Percentiles rank a stretch among this genome's conserved stretches.
phyloP scores from a whole-genome alignment of 2,888 invertebrate genomes.

The Dugesia japonica region DNA sequence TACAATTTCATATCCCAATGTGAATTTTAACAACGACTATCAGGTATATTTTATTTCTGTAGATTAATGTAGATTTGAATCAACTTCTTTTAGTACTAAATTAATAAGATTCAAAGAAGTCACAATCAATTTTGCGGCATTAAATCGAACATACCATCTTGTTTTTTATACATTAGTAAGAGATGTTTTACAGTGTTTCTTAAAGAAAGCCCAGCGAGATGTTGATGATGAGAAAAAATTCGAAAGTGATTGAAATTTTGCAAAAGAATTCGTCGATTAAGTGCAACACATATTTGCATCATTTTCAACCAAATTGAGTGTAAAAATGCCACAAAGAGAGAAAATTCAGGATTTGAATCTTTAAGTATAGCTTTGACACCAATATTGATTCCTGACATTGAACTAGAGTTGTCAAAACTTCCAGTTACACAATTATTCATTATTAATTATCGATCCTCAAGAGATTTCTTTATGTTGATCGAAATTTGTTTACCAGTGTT shows the following conservation, averaged over 20 bases:
- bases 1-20: background rate
- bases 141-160: background rate
- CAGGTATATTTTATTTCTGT: background rate
- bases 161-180: background rate
- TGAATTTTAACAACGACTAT: background rate
- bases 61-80: background rate
- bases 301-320: background rate
- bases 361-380: background rate
- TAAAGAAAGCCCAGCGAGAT: background rate
- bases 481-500: background rate
- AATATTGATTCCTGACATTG: background rate
- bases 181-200: background rate
- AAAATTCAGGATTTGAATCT: constrained; percentile 13
- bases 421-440: too few species aligned
- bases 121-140: background rate
- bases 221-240: background rate
- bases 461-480: background rate
- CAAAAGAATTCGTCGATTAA: background rate
- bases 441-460: too few species aligned
- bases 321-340: background rate
- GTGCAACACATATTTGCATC: background rate
- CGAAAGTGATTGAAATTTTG: background rate
- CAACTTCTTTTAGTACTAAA: background rate
- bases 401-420: background rate
- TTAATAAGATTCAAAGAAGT: background rate